Base-by-base conservation (phyloP, 2,888 invertebrate species). In the Zaprionus obscuricornis region DNA sequence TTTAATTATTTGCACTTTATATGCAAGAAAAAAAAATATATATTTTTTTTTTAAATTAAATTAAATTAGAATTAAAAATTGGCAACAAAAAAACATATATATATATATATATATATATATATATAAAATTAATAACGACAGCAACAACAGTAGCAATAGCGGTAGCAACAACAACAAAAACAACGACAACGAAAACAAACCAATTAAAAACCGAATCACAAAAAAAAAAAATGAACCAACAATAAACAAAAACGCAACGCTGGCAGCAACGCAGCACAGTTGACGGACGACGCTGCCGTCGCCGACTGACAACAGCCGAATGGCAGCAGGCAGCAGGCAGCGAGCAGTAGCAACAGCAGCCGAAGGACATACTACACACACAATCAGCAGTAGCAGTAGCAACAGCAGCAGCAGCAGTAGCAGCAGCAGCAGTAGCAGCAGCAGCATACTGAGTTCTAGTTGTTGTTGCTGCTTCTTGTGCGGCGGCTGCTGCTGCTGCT, bases 231-330 rank as follows among this genome's bases (percentile, higher is more conserved):
- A 34, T 7, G 6, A 45, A 63, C 54, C 59, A 58, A 71, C 68
- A 77, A 68, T 59, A 68, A 63, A 57, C 45, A n/a, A 65, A 63
- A 59, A 54, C 49, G 49, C 55, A 27, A 22, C 29, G 46, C 46
- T 33, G 17, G 17, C 59, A 27, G 20, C 50, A 22, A 10, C n/a
- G n/a, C n/a, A n/a, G n/a, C n/a, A n/a, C n/a, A n/a, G n/a, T n/a
- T n/a, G n/a, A n/a, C n/a, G n/a, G n/a, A n/a, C n/a, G n/a, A n/a
- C 31, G 17, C 17, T 27, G 24, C 26, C 26, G 43, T 13, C 17
- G 6, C 33, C 10, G 2, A 24, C 22, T 6, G 45, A 10, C 40
- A 27, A 31, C 31, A 42, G 46, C 31, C 20, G 24, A 5, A 18
- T 18, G 11, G 11, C 2, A 3, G 17, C n/a, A 40, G 29, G 31